Evolutionary conservation across 1,140 invertebrate genomes (phyloP).

Genomic region (Pachyrhynchus sulphureomaculatus): DNA sequence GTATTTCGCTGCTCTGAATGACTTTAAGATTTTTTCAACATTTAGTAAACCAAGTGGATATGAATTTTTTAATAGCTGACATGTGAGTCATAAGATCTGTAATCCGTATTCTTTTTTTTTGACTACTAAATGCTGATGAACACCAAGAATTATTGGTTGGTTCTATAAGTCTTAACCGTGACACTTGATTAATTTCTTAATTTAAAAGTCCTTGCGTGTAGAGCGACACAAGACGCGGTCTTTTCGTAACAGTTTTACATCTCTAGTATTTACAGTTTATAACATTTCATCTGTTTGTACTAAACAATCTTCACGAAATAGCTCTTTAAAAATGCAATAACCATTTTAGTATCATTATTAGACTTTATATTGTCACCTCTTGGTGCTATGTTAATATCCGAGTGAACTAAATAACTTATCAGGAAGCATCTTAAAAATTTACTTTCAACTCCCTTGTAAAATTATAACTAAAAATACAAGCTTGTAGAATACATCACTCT

Average conservation of each 20-base stretch:
- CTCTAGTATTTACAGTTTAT: constrained; percentile 31
- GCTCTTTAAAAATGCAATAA: too few relatives aligned
- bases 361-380: too few relatives aligned
- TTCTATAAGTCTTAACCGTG: constrained; percentile 21
- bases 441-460: too few relatives aligned
- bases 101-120: constrained; percentile 29
- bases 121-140: constrained; percentile 27
- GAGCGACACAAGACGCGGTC: constrained; percentile 26
- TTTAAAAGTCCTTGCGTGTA: constrained; percentile 27
- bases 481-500: too few relatives aligned
- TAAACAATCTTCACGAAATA: too few relatives aligned
- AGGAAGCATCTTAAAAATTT: too few relatives aligned
- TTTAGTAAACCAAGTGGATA: constrained; percentile 42
- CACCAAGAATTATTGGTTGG: constrained; percentile 23
- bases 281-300: background rate
- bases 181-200: constrained; percentile 30
- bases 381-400: too few relatives aligned
- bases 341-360: too few relatives aligned
- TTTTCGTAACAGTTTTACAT: constrained; percentile 15
- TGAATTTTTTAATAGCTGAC: constrained; percentile 47
- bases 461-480: too few relatives aligned
- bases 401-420: too few relatives aligned
- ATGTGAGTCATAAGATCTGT: constrained; percentile 47
- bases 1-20: constrained; percentile 39
- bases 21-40: constrained; percentile 41